Evolutionary conservation across 2,797 vertebrate genomes (phyloP).

Genomic region (Karalla daura): DNA sequence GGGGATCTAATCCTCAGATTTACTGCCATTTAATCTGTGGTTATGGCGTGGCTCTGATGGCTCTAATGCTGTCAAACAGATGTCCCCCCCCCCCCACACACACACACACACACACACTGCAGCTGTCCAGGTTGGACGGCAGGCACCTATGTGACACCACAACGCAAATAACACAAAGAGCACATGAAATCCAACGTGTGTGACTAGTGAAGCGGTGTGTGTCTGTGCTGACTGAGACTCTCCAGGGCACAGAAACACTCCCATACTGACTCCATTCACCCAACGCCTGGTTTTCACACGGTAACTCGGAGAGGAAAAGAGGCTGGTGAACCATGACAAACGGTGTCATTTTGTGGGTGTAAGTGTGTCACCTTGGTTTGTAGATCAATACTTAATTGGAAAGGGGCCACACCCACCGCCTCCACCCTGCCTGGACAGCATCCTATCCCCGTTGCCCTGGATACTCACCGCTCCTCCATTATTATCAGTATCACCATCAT

Average conservation of each 20-base stretch:
- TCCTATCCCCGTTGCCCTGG: not conserved
- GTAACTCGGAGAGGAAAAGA: too few relatives aligned
- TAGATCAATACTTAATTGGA: constrained; percentile 29
- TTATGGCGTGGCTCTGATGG: constrained; percentile 78
- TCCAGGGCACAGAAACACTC: constrained; percentile 40
- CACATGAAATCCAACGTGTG: too few relatives aligned
- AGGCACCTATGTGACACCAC: too few relatives aligned
- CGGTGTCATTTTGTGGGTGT: constrained; percentile 35
- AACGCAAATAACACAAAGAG: too few relatives aligned
- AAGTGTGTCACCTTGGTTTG: constrained; percentile 47
- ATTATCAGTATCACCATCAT: too few relatives aligned
- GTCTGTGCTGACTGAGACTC: too few relatives aligned
- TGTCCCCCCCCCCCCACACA: constrained; percentile 74
- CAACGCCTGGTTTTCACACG: constrained; percentile 59
- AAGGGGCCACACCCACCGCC: constrained; percentile 3
- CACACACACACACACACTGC: too few relatives aligned
- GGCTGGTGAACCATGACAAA: constrained; percentile 47
- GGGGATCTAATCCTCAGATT: constrained; percentile 82
- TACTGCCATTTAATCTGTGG: constrained; percentile 84
- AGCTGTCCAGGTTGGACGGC: constrained; percentile 67
- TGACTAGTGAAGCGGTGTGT: too few relatives aligned
- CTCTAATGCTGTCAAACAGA: constrained; percentile 80
- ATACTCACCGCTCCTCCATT: too few relatives aligned
- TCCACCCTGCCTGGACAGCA: not conserved
- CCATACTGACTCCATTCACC: constrained; percentile 55